phyloP scores from a whole-genome alignment of 1,140 invertebrate species.

The Drosophila busckii region DNA sequence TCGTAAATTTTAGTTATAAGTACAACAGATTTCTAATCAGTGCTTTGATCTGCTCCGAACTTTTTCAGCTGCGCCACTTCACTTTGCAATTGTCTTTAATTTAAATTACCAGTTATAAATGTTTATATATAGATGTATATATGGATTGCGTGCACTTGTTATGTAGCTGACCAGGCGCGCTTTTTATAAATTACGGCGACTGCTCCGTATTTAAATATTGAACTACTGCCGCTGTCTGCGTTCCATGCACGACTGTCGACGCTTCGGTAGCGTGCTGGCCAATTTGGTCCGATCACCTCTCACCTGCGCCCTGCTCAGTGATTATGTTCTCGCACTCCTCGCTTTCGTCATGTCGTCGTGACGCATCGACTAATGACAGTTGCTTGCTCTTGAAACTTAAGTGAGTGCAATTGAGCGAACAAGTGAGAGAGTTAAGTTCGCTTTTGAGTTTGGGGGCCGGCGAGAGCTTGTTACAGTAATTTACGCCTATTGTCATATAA shows the following conservation, averaged over 20 bases:
- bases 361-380: constrained; percentile 29
- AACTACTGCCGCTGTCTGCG: constrained; percentile 61
- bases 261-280: constrained; percentile 22
- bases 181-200: constrained; percentile 7
- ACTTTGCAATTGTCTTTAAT: constrained; percentile 73
- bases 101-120: constrained; percentile 50
- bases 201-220: constrained; percentile 30
- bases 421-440: constrained; percentile 14
- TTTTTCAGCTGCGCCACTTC: constrained; percentile 34
- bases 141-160: too few relatives aligned
- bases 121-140: constrained; percentile 32
- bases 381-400: constrained; percentile 1
- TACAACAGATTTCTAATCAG: constrained; percentile 4
- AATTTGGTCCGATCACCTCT: constrained; percentile 50
- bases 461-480: constrained; percentile 26
- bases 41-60: background rate
- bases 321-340: background rate
- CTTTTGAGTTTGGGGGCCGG: too few relatives aligned
- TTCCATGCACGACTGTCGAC: constrained; percentile 53
- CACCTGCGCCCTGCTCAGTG: constrained; percentile 13
- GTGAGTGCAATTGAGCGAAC: background rate
- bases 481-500: constrained; percentile 31
- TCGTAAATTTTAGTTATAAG: too few relatives aligned
- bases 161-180: too few relatives aligned
- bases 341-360: constrained; percentile 28